These are phyloP conservation scores for Bombus ignitus DNA, from an alignment of 1,140 invertebrate genomes.

Conservation along the genomic window DNA sequence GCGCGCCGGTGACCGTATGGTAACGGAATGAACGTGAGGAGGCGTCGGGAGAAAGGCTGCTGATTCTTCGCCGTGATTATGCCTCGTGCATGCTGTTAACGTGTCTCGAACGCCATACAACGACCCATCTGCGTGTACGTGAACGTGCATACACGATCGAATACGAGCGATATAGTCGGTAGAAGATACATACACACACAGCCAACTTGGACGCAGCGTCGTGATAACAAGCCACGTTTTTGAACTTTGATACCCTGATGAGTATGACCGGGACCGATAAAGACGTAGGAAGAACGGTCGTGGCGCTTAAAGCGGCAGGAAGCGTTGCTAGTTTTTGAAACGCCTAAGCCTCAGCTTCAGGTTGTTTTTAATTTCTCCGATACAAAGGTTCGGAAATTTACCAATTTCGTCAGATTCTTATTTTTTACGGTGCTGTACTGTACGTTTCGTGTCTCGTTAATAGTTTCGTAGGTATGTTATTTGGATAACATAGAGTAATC, in stretches of 20 bases:
- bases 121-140: neutral
- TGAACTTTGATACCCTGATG: slow-evolving; percentile 30
- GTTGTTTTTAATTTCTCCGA: neutral
- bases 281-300: neutral
- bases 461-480: too few species aligned
- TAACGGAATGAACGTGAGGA: slow-evolving; percentile 49
- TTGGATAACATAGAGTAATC: too few species aligned
- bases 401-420: too few species aligned
- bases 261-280: slow-evolving; percentile 9
- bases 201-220: slow-evolving; percentile 11
- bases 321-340: neutral
- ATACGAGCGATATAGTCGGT: neutral
- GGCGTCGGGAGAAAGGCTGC: slow-evolving; percentile 48
- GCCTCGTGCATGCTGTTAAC: slow-evolving; percentile 29
- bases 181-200: neutral
- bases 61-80: slow-evolving; percentile 42
- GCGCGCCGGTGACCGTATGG: slow-evolving; percentile 46
- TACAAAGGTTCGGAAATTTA: too few species aligned
- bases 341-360: too few species aligned
- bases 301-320: neutral
- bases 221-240: slow-evolving; percentile 46
- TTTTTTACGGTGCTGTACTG: too few species aligned
- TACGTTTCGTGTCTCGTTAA: too few species aligned
- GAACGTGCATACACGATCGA: neutral
- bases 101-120: neutral